phyloP scores from a whole-genome alignment of 2,888 invertebrate genomes.

The Andrena bicolor region DNA sequence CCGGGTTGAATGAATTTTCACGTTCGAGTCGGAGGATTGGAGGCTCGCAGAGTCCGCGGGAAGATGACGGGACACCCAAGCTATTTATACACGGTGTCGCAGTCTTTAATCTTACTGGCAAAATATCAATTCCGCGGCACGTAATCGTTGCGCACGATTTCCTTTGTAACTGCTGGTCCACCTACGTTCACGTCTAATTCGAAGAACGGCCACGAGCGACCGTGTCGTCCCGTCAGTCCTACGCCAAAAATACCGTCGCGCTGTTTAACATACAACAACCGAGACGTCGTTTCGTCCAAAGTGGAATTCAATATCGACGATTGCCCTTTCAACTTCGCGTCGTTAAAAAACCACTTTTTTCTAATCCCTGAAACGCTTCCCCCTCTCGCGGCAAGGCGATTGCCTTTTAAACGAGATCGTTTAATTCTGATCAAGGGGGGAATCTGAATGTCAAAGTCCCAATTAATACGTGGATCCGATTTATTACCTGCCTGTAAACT shows the following conservation, averaged over 20 bases:
- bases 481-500: slow-evolving; percentile 36
- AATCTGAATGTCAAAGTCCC: slow-evolving; percentile 18
- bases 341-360: slow-evolving; percentile 1
- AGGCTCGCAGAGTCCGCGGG: background rate
- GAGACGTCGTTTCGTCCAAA: background rate
- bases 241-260: slow-evolving; percentile 11
- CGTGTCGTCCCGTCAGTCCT: background rate
- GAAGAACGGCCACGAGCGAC: background rate
- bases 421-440: slow-evolving; percentile 7
- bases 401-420: slow-evolving; percentile 31
- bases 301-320: background rate
- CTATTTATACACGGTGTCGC: slow-evolving; percentile 35
- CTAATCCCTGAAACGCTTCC: slow-evolving; percentile 9
- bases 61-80: background rate
- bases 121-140: slow-evolving; percentile 41
- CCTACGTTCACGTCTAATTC: slow-evolving; percentile 13
- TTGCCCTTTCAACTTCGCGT: background rate
- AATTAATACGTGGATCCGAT: slow-evolving; percentile 44
- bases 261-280: slow-evolving; percentile 7
- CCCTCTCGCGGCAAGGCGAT: background rate
- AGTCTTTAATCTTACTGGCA: slow-evolving; percentile 42
- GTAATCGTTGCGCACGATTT: slow-evolving; percentile 43
- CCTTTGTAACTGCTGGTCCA: slow-evolving; percentile 24
- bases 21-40: background rate
- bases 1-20: slow-evolving; percentile 2